phyloP scores from a whole-genome alignment of 2,797 vertebrate genomes.

The Cirrhinus mrigala region DNA sequence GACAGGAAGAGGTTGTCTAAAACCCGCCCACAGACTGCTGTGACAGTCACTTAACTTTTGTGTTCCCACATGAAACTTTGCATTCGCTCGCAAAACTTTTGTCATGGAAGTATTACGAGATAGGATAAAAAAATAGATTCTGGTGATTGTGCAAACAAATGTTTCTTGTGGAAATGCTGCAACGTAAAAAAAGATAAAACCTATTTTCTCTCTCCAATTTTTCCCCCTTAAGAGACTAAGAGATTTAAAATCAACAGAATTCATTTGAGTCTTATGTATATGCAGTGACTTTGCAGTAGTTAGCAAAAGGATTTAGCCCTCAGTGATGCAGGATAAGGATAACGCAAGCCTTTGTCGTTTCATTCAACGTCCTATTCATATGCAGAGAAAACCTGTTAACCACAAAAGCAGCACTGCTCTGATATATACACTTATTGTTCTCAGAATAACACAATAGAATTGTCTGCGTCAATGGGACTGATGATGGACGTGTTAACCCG shows the following conservation, averaged over 20 bases:
- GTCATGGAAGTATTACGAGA: background rate
- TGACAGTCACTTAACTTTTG: background rate
- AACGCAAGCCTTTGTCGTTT: background rate
- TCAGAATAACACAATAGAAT: background rate
- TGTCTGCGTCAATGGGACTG: background rate
- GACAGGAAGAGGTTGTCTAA: background rate
- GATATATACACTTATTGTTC: slow-evolving; percentile 7
- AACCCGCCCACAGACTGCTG: background rate
- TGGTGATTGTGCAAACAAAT: background rate
- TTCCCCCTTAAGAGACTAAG: background rate
- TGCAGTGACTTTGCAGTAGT: background rate
- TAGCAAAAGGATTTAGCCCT: background rate
- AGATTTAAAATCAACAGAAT: background rate
- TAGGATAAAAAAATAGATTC: background rate
- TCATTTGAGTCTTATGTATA: background rate
- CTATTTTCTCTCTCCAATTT: background rate
- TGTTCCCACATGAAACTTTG: background rate
- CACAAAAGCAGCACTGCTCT: background rate
- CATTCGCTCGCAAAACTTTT: background rate
- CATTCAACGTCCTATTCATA: background rate
- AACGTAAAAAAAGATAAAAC: background rate
- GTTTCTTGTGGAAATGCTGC: background rate
- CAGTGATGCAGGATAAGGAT: slow-evolving; percentile 14
- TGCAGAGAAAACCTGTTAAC: slow-evolving; percentile 12
- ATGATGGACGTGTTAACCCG: background rate